phyloP scores from a whole-genome alignment of 2,888 invertebrate genomes.

The Ochropacha duplaris region DNA sequence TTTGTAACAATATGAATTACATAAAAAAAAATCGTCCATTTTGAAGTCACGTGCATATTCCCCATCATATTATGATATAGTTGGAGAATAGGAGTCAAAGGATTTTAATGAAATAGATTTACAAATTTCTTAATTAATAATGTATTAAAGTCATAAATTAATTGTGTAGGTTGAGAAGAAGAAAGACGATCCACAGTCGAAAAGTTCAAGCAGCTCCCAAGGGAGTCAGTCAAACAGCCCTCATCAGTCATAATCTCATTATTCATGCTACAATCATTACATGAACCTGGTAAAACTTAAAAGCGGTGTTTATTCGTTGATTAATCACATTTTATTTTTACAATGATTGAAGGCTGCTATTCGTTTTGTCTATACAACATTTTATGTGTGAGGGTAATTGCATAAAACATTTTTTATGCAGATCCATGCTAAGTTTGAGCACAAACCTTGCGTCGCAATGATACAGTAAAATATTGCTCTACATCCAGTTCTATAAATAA shows the following conservation, averaged over 20 bases:
- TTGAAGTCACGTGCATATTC: too few species aligned
- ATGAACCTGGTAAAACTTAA: constrained; percentile 3
- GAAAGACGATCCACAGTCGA: constrained; percentile 61
- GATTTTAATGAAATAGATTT: too few species aligned
- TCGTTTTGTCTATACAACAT: neutral
- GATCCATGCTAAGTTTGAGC: neutral
- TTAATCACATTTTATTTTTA: constrained; percentile 18
- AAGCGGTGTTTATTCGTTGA: constrained; percentile 25
- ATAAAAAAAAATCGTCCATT: too few species aligned
- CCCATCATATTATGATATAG: too few species aligned
- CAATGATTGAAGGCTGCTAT: neutral
- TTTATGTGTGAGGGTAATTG: neutral
- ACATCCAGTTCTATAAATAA: too few species aligned
- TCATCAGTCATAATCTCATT: constrained; percentile 48
- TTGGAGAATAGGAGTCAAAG: too few species aligned
- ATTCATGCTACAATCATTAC: constrained; percentile 9
- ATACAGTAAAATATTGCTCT: neutral
- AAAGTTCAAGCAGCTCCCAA: constrained; percentile 68
- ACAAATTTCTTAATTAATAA: too few species aligned
- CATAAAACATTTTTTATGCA: neutral
- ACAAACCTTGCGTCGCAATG: neutral
- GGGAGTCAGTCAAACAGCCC: constrained; percentile 63
- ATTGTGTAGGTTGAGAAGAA: constrained; percentile 70
- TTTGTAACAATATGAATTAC: too few species aligned
- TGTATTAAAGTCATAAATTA: neutral